These are phyloP conservation scores for Trypoxylon attenuatum DNA, from an alignment of 2,888 invertebrate genomes.

Conservation along the genomic window DNA sequence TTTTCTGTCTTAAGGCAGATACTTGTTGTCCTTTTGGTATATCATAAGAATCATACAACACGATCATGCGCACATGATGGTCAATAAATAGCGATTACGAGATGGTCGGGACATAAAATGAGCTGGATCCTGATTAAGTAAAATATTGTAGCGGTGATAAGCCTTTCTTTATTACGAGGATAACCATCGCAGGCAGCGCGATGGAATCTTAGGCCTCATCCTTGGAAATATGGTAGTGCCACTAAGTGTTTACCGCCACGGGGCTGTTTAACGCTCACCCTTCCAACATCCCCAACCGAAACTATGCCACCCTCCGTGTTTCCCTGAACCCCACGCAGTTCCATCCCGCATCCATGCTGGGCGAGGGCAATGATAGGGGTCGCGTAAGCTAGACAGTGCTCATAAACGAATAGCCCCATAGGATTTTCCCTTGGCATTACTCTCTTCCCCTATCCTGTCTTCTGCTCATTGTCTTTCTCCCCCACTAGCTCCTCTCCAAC, in stretches of 20 bases:
- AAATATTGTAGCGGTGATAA: neutral
- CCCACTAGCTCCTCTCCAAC: neutral
- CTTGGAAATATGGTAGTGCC: constrained; percentile 52
- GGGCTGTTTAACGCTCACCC: constrained; percentile 45
- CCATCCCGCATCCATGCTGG: constrained; percentile 10
- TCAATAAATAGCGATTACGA: too few species aligned
- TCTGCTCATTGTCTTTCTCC: neutral
- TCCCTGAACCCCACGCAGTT: constrained; percentile 23
- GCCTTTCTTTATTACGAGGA: constrained; percentile 22
- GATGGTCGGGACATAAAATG: too few species aligned
- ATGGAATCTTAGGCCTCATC: constrained; percentile 47
- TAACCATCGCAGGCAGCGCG: constrained; percentile 17
- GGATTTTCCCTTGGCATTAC: constrained; percentile 43
- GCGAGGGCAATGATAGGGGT: constrained; percentile 38
- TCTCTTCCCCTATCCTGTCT: neutral
- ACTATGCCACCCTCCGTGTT: constrained; percentile 42
- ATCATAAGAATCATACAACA: too few species aligned
- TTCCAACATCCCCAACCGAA: constrained; percentile 34
- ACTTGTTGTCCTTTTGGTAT: too few species aligned
- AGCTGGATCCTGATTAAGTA: too few species aligned
- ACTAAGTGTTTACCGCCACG: constrained; percentile 62
- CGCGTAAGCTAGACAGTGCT: constrained; percentile 47
- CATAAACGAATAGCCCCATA: constrained; percentile 52
- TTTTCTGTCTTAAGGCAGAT: too few species aligned
- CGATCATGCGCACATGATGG: too few species aligned